A percentile compares a stretch with the other conserved stretches of the same genome.
These are phyloP conservation scores for Didymodactylos carnosus DNA, from an alignment of 2,888 invertebrate species.

Conservation along the genomic window DNA sequence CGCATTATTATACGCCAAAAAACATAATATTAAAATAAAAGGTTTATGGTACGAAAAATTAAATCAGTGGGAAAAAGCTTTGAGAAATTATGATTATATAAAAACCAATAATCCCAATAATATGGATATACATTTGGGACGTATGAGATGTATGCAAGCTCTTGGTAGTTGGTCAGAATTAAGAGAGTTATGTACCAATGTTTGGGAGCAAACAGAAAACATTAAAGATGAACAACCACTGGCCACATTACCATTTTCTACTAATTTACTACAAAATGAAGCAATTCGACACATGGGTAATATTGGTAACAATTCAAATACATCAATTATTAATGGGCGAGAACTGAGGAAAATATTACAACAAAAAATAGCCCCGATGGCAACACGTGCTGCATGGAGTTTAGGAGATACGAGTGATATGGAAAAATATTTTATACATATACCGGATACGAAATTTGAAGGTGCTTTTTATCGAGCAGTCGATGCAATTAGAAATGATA, in stretches of 20 bases:
- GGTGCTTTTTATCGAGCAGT: constrained; percentile 87
- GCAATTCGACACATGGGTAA: too few species aligned
- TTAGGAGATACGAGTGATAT: constrained; percentile 71
- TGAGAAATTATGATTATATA: constrained; percentile 62
- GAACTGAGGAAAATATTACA: constrained; percentile 19
- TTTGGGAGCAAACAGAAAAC: not conserved
- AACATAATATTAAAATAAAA: constrained; percentile 37
- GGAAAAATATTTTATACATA: constrained; percentile 66
- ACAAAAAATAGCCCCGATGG: constrained; percentile 58
- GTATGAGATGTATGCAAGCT: constrained; percentile 86
- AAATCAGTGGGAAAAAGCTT: constrained; percentile 92
- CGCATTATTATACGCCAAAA: constrained; percentile 63
- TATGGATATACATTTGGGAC: constrained; percentile 45
- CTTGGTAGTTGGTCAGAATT: constrained; percentile 68
- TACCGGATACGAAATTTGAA: constrained; percentile 79
- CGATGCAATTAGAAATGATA: constrained; percentile 55
- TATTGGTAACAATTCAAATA: too few species aligned
- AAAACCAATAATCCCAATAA: constrained; percentile 32
- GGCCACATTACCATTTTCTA: not conserved
- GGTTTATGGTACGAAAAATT: constrained; percentile 96
- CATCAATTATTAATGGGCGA: not conserved
- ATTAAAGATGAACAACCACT: not conserved
- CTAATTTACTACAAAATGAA: not conserved
- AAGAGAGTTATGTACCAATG: not conserved
- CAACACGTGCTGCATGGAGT: constrained; percentile 80